Percentiles rank a stretch among this genome's conserved stretches.
These are phyloP conservation scores for honey bee (Apis mellifera) DNA, from an alignment of 1,140 invertebrate genomes.

Conservation along the genomic window Amel_HAv3.1 CM009946.2:4321001-4321500, in stretches of 20 bases:
- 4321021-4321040: conserved; percentile 65
- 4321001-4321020: conserved; percentile 70
- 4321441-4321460: too few relatives aligned
- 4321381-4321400: conserved; percentile 9
- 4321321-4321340: neutral
- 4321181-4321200: conserved; percentile 60
- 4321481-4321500: too few relatives aligned
- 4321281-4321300: conserved; percentile 16
- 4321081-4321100: too few relatives aligned
- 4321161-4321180: neutral
- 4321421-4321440: too few relatives aligned
- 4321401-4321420: neutral
- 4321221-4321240: conserved; percentile 78
- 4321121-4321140: too few relatives aligned
- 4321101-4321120: too few relatives aligned
- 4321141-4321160: too few relatives aligned
- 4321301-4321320: conserved; percentile 11
- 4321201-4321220: conserved; percentile 77
- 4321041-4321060: conserved; percentile 69
- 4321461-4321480: too few relatives aligned
- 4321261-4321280: conserved; percentile 66
- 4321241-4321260: conserved; percentile 69
- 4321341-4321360: conserved; percentile 48
- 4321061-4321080: conserved; percentile 62
- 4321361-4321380: conserved; percentile 37